These are phyloP conservation scores for Drosophila yakuba DNA, from an alignment of 1,140 invertebrate genomes.

Conservation along the genomic window DNA sequence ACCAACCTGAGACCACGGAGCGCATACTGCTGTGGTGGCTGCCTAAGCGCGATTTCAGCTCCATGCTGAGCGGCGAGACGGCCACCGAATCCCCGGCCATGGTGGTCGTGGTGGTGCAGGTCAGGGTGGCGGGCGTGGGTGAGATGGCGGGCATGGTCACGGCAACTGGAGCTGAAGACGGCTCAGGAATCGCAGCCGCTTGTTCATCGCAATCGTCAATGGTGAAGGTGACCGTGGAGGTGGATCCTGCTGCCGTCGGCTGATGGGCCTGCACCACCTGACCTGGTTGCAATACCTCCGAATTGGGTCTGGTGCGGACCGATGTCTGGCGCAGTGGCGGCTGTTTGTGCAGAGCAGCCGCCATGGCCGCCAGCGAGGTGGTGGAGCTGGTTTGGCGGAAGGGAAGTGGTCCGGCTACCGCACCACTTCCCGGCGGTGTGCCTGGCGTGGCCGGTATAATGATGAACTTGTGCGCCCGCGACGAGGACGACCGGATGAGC, in stretches of 20 bases:
- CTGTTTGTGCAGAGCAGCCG: constrained; percentile 63
- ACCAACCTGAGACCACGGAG: constrained; percentile 77
- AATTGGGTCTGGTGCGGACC: constrained; percentile 62
- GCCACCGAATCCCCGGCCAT: constrained; percentile 60
- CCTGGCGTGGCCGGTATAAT: constrained; percentile 74
- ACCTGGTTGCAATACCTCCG: constrained; percentile 65
- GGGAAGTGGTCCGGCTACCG: constrained; percentile 37
- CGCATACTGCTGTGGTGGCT: constrained; percentile 80
- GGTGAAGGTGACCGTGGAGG: constrained; percentile 77
- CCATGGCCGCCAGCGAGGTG: constrained; percentile 64
- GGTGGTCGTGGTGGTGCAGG: constrained; percentile 71
- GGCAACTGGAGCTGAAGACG: background rate
- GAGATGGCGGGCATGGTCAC: constrained; percentile 31
- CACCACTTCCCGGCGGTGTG: constrained; percentile 22
- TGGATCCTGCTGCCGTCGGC: constrained; percentile 36
- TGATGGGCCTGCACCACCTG: constrained; percentile 20
- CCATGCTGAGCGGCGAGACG: constrained; percentile 62
- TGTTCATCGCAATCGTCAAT: constrained; percentile 68
- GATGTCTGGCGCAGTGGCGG: constrained; percentile 30
- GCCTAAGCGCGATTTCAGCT: constrained; percentile 61
- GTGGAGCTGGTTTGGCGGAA: constrained; percentile 72
- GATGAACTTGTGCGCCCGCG: constrained; percentile 76
- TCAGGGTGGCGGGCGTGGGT: constrained; percentile 54
- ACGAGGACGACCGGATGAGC: constrained; percentile 66
- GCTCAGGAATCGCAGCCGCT: background rate